Percentiles rank a stretch among this genome's conserved stretches.
Evolutionary conservation across 2,113 vertebrate genomes (phyloP).

Genomic region (Lophura nycthemera): DNA sequence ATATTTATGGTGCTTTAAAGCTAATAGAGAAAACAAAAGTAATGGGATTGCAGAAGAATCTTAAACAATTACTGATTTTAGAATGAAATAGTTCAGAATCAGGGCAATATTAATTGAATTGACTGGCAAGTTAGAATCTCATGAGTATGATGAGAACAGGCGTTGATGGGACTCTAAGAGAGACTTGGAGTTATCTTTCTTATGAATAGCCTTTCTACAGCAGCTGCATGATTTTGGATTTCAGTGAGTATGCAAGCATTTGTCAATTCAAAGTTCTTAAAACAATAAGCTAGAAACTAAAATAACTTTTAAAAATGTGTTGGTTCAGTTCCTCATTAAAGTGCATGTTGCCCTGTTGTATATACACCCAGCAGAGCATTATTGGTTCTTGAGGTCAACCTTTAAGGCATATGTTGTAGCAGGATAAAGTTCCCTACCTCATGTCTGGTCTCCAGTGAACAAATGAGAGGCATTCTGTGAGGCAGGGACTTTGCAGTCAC

Average conservation of each 20-base stretch:
- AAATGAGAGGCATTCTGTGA: neutral
- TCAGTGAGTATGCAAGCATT: neutral
- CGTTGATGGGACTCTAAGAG: neutral
- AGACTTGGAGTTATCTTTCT: neutral
- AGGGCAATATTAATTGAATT: neutral
- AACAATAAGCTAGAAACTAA: neutral
- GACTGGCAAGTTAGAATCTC: neutral
- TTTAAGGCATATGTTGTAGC: neutral
- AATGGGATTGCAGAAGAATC: neutral
- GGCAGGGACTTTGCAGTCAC: neutral
- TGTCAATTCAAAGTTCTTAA: neutral
- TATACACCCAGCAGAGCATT: neutral
- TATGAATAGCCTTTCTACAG: neutral
- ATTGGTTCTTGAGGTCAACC: neutral
- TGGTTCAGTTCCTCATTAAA: neutral
- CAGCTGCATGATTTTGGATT: neutral
- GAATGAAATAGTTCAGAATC: neutral
- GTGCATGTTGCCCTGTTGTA: neutral
- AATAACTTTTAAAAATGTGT: neutral
- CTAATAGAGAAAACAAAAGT: neutral
- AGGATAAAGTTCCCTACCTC: neutral
- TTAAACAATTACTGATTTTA: neutral
- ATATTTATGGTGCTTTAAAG: neutral
- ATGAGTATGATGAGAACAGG: neutral
- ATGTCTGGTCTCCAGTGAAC: neutral